Conservation (phyloP, 2,888 invertebrate species). For the Drosophila melanosoma region DNA sequence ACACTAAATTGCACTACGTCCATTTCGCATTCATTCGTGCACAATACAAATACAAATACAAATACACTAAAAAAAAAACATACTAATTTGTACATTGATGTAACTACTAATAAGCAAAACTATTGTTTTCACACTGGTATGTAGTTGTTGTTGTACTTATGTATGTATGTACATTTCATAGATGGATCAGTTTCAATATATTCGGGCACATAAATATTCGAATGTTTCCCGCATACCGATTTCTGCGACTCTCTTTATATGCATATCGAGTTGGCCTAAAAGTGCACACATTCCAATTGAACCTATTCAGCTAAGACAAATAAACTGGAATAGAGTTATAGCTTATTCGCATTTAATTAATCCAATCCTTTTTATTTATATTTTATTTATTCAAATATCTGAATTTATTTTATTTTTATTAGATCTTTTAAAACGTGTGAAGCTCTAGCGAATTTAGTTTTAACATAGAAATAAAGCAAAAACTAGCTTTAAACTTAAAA, state of each 20-base stretch:
- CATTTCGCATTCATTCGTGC: conserved; percentile 32
- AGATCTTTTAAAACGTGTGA: background rate
- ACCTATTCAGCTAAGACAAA: background rate
- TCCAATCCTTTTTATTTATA: background rate
- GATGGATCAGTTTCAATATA: background rate
- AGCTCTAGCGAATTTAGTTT: background rate
- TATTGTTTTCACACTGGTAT: conserved; percentile 16
- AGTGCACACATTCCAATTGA: background rate
- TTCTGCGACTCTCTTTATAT: background rate
- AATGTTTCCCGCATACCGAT: background rate
- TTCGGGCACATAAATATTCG: background rate
- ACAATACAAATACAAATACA: background rate
- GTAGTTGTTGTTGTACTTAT: conserved; percentile 22
- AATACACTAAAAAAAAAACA: too few species aligned
- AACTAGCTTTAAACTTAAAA: background rate
- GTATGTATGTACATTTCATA: conserved; percentile 25
- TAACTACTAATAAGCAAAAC: conserved; percentile 27
- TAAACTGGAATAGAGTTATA: background rate
- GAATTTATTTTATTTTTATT: background rate
- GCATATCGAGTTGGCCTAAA: background rate
- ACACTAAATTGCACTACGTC: background rate
- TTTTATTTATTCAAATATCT: background rate
- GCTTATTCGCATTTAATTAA: background rate
- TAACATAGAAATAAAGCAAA: background rate
- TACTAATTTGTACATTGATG: background rate